phyloP scores from a whole-genome alignment of 1,140 invertebrate genomes.

The Diuraphis noxia region DNA sequence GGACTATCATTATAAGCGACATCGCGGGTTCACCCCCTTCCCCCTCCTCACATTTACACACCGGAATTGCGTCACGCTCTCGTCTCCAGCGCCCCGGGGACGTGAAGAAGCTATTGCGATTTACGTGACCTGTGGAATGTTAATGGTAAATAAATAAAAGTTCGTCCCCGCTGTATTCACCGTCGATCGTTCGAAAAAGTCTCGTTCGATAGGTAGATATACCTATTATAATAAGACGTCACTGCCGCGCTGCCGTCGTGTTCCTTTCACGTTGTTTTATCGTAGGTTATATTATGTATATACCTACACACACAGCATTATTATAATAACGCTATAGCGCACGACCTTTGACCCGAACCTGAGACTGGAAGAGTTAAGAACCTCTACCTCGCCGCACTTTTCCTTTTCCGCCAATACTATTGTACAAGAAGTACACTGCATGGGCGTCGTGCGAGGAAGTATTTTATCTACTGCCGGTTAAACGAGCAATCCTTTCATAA shows the following conservation, averaged over 20 bases:
- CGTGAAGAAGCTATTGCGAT: background rate
- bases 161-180: background rate
- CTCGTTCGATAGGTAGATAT: background rate
- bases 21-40: background rate
- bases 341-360: conserved; percentile 5
- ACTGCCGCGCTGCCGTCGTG: background rate
- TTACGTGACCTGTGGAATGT: background rate
- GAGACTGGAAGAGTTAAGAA: background rate
- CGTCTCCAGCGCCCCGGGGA: background rate
- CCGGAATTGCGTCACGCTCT: background rate
- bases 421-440: background rate
- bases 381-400: background rate
- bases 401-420: background rate
- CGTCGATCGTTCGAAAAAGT: conserved; percentile 1
- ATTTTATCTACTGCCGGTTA: background rate
- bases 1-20: background rate
- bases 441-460: background rate
- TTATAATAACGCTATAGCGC: background rate
- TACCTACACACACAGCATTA: background rate
- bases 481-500: background rate
- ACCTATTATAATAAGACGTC: too few relatives aligned
- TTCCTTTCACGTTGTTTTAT: conserved; percentile 5
- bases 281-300: too few relatives aligned
- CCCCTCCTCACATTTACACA: too few relatives aligned
- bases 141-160: background rate